Evolutionary conservation across 2,888 invertebrate genomes (phyloP), one percentile per base, ranked within the genome.

Genomic region (Crepidodera aurea): DNA sequence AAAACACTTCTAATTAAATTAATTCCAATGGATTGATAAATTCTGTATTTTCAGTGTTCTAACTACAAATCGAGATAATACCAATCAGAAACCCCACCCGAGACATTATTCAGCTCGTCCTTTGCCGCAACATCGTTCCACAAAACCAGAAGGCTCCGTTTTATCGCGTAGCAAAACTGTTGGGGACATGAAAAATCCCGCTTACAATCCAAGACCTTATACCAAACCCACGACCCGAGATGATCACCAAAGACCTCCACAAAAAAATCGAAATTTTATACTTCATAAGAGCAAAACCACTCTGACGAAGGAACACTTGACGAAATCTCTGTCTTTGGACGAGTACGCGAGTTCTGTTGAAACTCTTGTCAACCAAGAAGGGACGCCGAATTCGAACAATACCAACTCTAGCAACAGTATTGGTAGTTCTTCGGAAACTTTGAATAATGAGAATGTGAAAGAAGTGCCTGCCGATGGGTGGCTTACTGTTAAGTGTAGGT

Each of bases 401-500:
- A 74, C 74, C 1, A 74, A 76, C 62, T 76, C 77, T 0, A 75
- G 72, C 50, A 78, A 80, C 63, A 78, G 78, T 51, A 78, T 81
- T 63, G 84, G 84, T 25, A 85, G 86, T 72, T 87, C 87, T 39
- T 82, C 84, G 0, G 87, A 87, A 74, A 86, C 87, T 0, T 79
- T 87, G 15, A 83, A 85, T 0, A 81, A 81, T 37, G 86, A 87
- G 75, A 83, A 84, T 51, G 77, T 84, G 8, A 84, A 84, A 63
- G 74, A 65, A 32, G 73, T 73, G 46, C 65, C 71, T n/a, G 61
- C 76, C 37, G 92, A 92, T 69, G 96, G 96, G 0, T 96, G 96
- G 96, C 86, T 94, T 66, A 96, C 93, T 0, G 96, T 96, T 0
- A 90, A 93, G 73, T 89, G 90, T 46, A 85, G 90, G 34, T 85